A percentile compares a stretch with the other conserved stretches of the same genome.
phyloP scores from a whole-genome alignment of 2,888 invertebrate genomes.

The Andrena chrysosceles region DNA sequence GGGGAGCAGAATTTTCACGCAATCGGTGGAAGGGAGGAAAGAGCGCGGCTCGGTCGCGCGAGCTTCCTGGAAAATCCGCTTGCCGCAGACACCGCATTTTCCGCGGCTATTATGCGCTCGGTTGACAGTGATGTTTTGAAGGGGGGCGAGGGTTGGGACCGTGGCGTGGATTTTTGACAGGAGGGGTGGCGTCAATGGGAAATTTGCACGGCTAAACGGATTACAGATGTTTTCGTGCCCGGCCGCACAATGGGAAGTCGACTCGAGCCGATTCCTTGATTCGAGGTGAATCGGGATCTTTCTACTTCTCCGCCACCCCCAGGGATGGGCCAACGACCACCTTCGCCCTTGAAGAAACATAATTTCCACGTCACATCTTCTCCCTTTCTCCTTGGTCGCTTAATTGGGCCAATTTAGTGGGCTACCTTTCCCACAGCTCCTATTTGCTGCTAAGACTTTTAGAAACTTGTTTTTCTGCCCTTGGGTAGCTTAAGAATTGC shows the following conservation, averaged over 20 bases:
- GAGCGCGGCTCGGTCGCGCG: conserved; percentile 15
- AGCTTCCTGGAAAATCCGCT: conserved; percentile 62
- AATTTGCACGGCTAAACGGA: conserved; percentile 85
- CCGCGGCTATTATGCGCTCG: conserved; percentile 58
- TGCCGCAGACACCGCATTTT: conserved; percentile 44
- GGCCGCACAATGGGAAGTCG: conserved; percentile 66
- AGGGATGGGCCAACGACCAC: not conserved
- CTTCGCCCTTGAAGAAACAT: not conserved
- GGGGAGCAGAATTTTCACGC: conserved; percentile 12
- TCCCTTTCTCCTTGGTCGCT: not conserved
- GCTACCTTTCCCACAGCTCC: not conserved
- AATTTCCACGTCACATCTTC: not conserved
- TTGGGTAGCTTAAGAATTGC: not conserved
- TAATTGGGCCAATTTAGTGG: no score
- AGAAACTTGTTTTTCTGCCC: not conserved
- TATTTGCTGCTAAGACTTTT: not conserved
- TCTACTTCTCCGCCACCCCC: conserved; percentile 14
- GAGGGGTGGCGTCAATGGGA: conserved; percentile 76
- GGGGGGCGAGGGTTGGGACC: conserved; percentile 38
- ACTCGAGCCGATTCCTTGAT: conserved; percentile 70
- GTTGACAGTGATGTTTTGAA: not conserved
- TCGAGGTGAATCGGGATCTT: conserved; percentile 61
- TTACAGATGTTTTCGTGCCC: conserved; percentile 83
- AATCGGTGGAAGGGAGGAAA: not conserved
- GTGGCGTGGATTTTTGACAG: conserved; percentile 67